Base-by-base conservation (phyloP, 2,113 vertebrate species). In the Cygnus atratus region DNA sequence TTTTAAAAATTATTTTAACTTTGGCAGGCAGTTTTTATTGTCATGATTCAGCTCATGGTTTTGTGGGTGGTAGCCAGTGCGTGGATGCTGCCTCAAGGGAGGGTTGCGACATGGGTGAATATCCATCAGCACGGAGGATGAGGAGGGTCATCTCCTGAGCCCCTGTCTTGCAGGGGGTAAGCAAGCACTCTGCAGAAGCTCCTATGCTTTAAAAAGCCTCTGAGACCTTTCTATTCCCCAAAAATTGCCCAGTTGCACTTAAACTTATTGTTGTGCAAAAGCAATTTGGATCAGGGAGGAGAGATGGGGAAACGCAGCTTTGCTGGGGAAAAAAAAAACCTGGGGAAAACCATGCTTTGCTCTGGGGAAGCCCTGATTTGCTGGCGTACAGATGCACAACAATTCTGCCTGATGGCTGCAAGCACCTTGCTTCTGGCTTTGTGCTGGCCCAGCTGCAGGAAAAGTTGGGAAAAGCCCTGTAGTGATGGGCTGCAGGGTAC, bases 1-100 rank as follows among this genome's bases (percentile, higher is more conserved):
- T 17, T 86, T 90, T 77, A 33, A 88, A 92, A 80, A 59, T 33
- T 3, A 66, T 86, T 92, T 88, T 72, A 61, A 26, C 48, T 79
- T 92, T 59, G 39, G 41, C 46, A 84, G 76, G 79, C 68, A 72
- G 70, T 26, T 94, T 74, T 44, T 88, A 57, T 79, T 91, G 90
- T 68, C 2, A 4, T 2, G 3, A 85, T 92, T 90, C 90, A 79
- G 26, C 39, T 90, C 7, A 4, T 77, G 55, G 54, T 77, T 76
- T 89, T 63, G 65, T 48, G 67, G 62, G 48, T 75, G 43, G 39
- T 72, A 57, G 90, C 11, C 54, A 84, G 68, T 66, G 52, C 6
- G 3, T 8, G 29, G 79, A 44, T 86, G 73, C 33, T 63, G 8
- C 77, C 72, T 80, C 75, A 52, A 39, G 85, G 68, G 61, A 88